phyloP scores from a whole-genome alignment of 2,888 invertebrate species.

The Coronaproctus castanopsis region DNA sequence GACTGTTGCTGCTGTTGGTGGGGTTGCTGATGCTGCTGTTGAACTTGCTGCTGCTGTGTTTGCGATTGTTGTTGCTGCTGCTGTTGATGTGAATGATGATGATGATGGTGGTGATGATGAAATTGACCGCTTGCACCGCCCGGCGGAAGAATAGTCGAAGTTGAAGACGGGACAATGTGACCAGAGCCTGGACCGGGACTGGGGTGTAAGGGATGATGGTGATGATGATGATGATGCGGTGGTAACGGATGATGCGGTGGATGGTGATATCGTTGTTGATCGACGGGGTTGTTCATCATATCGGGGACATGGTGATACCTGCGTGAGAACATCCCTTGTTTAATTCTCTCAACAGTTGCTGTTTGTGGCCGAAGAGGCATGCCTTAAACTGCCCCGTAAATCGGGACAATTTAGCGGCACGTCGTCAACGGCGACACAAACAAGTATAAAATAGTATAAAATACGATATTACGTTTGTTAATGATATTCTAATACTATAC shows the following conservation, averaged over 20 bases:
- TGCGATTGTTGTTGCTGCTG: background rate
- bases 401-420: background rate
- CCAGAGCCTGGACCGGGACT: background rate
- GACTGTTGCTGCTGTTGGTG: background rate
- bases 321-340: slow-evolving; percentile 12
- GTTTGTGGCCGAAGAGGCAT: background rate
- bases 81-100: background rate
- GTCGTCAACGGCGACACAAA: background rate
- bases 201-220: background rate
- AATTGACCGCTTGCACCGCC: background rate
- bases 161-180: background rate
- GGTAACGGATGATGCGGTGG: background rate
- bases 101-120: background rate
- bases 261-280: slow-evolving; percentile 9
- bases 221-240: background rate
- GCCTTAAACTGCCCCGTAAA: background rate
- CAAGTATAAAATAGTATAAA: no score
- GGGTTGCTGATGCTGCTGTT: background rate
- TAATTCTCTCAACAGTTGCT: slow-evolving; percentile 7
- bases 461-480: no score
- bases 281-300: slow-evolving; percentile 5
- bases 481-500: background rate
- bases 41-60: background rate
- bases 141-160: background rate
- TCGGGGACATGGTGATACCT: background rate